Percentiles rank a stretch among this genome's conserved stretches.
Conservation (phyloP, 2,888 invertebrate genomes). For the Lepidocyrtoides sp. region DNA sequence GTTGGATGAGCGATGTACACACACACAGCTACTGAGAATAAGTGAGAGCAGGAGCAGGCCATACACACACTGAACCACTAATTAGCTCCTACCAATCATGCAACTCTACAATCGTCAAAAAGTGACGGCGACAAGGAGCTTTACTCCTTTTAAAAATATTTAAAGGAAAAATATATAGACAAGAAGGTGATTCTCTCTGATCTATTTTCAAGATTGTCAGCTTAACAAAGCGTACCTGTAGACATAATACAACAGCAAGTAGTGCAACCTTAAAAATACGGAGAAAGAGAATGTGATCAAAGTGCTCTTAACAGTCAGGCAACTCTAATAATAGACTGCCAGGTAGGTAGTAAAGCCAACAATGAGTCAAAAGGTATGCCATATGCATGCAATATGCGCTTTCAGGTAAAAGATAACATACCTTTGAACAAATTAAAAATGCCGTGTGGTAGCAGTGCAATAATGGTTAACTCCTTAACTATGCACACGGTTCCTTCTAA, state of each 20-base stretch:
- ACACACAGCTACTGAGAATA: not conserved
- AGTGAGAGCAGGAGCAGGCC: constrained; percentile 19
- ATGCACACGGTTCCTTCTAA: constrained; percentile 22
- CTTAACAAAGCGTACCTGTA: not conserved
- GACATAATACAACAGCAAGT: not conserved
- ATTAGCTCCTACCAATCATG: not conserved
- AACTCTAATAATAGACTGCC: constrained; percentile 5
- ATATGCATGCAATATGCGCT: not conserved
- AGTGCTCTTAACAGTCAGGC: not conserved
- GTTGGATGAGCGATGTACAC: not conserved
- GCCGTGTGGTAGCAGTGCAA: not conserved
- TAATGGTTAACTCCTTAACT: not conserved
- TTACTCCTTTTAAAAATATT: not conserved
- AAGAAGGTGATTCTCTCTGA: not conserved
- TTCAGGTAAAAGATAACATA: constrained; percentile 10
- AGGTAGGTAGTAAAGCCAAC: not conserved
- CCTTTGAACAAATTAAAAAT: not conserved
- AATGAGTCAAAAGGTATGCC: not conserved
- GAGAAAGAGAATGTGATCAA: not conserved
- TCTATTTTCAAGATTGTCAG: constrained; percentile 7
- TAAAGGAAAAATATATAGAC: not conserved
- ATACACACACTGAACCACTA: no score
- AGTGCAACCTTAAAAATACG: no score
- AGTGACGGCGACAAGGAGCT: no score
- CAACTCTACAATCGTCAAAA: no score